These are phyloP conservation scores for Anhinga anhinga DNA, from an alignment of 2,113 vertebrate species.

Conservation along the genomic window DNA sequence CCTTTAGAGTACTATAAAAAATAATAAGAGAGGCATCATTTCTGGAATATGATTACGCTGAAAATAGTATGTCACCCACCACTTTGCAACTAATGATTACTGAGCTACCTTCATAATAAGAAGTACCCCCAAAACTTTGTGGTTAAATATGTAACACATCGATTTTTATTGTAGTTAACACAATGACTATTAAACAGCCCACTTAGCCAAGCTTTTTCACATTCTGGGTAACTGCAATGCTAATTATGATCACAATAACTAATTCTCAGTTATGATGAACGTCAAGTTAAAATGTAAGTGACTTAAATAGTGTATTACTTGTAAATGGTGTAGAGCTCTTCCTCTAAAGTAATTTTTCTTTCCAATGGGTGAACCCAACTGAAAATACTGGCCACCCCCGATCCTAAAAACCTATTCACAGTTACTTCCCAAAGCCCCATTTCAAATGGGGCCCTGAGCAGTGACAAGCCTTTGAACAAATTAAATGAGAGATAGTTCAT, in stretches of 20 bases:
- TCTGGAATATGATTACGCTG: background rate
- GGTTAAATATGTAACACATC: background rate
- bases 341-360: background rate
- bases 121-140: background rate
- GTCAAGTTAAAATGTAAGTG: background rate
- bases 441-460: too few relatives aligned
- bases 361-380: background rate
- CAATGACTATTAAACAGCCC: background rate
- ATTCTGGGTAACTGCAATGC: background rate
- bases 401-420: background rate
- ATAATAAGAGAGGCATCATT: background rate
- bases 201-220: background rate
- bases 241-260: background rate
- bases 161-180: background rate
- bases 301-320: background rate
- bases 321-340: background rate
- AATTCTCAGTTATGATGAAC: background rate
- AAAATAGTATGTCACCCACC: background rate
- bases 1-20: background rate
- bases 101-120: background rate
- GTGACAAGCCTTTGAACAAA: too few relatives aligned
- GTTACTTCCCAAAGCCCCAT: background rate
- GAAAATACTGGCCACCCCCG: background rate
- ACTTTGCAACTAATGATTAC: background rate
- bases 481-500: too few relatives aligned